A percentile compares a stretch with the other conserved stretches of the same genome.
Conservation (phyloP, 2,888 invertebrate genomes). For the Lepidochrysops patricia region DNA sequence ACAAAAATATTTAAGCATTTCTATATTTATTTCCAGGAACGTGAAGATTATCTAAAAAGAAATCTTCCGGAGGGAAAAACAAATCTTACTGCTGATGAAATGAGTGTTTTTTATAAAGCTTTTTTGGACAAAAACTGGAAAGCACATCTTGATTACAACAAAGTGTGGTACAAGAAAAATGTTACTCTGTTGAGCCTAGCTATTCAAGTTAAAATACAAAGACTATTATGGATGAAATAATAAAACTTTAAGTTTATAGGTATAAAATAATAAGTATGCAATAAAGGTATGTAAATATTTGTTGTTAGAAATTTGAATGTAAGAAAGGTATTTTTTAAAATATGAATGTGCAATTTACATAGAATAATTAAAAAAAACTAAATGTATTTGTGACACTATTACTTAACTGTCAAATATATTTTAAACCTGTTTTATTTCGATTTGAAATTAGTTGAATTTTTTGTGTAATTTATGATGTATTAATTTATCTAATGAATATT, state of each 20-base stretch:
- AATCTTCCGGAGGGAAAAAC: conserved; percentile 62
- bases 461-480: neutral
- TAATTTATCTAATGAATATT: conserved; percentile 17
- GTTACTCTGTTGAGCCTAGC: conserved; percentile 77
- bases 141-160: conserved; percentile 83
- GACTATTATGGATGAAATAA: conserved; percentile 47
- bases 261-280: neutral
- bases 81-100: conserved; percentile 83
- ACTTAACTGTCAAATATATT: no score
- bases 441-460: neutral
- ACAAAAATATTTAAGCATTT: no score
- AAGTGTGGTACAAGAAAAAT: conserved; percentile 89
- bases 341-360: no score
- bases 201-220: conserved; percentile 71
- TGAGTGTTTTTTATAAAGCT: conserved; percentile 90
- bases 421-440: neutral
- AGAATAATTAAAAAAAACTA: no score
- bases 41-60: conserved; percentile 69
- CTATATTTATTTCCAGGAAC: conserved; percentile 64
- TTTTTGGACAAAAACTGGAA: conserved; percentile 89
- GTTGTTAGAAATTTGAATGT: no score
- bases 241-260: conserved; percentile 6
- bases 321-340: no score
- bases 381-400: no score
- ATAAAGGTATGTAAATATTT: neutral